Evolutionary conservation across 2,888 invertebrate species (phyloP), one percentile per base, ranked within the genome.

Genomic region (Parapristionchus giblindavisi): DNA sequence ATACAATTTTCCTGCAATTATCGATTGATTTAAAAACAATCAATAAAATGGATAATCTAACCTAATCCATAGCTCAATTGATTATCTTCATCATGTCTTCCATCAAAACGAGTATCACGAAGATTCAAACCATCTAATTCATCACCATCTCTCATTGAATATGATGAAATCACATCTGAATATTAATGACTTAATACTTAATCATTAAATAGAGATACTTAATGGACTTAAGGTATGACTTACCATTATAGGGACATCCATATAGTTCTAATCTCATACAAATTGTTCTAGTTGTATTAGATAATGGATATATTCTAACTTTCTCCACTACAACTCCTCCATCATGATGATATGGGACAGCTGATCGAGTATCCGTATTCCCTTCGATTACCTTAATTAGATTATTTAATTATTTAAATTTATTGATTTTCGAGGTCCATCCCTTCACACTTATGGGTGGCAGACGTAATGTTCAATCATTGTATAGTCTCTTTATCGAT

Each of bases 241-340:
- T 90, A 93, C 93, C 93, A 87, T 92, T 92, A 93, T 94, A 94
- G 58, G 91, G 91, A 88, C 95, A 95, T 32, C 95, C 95, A 89
- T 94, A 94, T 38, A 95, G 89, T 88, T 95, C 95, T 43, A 95
- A 93, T 78, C 95, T 90, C 93, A 96, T 93, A 90, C 95, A 96
- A 71, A 95, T 94, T 0, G 94, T 95, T 78, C 94, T 91, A 5
- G 92, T 92, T 87, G 93, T 93, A 79, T 92, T 92, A 88, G 94
- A 94, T 91, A 93, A 93, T 0, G 95, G 95, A 75, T 94, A 90
- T 89, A 95, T 93, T 65, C 95, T 92, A 75, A 95, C 91, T 77
- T 76, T 75, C 79, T 80, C 75, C 34, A 94, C 94, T 91, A 94
- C 93, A 81, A 95, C 92, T 36, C 94, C 93, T 21, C 94, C 94